Evolutionary conservation across 2,113 vertebrate genomes (phyloP).

Genomic region (Arenaria interpres): DNA sequence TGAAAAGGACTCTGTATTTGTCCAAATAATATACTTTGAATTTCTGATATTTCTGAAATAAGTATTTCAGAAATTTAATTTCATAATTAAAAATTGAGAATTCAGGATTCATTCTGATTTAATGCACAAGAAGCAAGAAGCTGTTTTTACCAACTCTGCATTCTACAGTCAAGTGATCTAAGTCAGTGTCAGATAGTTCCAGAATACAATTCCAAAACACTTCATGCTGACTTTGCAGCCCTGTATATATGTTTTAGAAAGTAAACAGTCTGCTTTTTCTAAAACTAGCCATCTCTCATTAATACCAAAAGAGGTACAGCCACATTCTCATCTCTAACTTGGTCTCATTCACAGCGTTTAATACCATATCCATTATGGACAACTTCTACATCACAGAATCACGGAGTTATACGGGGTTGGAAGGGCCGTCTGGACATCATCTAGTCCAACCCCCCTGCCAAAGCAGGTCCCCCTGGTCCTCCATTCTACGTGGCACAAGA

Average conservation of each 20-base stretch:
- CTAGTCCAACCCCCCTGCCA: too few relatives aligned
- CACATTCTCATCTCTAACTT: background rate
- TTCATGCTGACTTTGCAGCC: background rate
- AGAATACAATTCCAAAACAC: background rate
- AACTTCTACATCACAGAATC: background rate
- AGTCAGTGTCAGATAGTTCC: background rate
- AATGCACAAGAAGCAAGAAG: background rate
- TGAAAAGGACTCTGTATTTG: background rate
- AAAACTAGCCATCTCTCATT: background rate
- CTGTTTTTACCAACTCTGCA: background rate
- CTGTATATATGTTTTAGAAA: background rate
- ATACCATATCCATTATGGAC: background rate
- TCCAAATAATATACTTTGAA: background rate
- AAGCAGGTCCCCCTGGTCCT: too few relatives aligned
- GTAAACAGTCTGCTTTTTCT: background rate
- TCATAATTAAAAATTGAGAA: background rate
- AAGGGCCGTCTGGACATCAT: too few relatives aligned
- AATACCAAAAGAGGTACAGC: background rate
- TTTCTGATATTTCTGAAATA: background rate
- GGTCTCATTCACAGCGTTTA: background rate
- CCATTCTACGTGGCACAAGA: too few relatives aligned
- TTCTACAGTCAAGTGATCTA: too few relatives aligned
- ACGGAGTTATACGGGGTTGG: too few relatives aligned
- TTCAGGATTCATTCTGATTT: background rate
- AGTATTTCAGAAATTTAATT: background rate